Evolutionary conservation across 2,113 vertebrate genomes (phyloP).

Genomic region (Takifugu bimaculatus): DNA sequence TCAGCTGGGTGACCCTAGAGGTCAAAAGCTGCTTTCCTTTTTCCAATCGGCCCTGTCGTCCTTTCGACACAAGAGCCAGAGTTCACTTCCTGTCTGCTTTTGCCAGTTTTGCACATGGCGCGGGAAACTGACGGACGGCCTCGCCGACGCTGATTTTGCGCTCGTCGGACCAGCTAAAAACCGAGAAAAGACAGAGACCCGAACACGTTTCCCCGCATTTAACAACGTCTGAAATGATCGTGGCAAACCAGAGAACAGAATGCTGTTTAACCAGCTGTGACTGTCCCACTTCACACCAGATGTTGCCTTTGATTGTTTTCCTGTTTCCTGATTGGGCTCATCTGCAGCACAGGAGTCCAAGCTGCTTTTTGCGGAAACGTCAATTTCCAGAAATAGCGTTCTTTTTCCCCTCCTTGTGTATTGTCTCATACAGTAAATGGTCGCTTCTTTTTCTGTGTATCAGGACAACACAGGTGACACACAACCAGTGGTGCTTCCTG

Average conservation of each 20-base stretch:
- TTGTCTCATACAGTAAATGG: background rate
- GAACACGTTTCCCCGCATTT: background rate
- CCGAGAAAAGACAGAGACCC: background rate
- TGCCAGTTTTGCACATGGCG: too few relatives aligned
- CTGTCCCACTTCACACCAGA: background rate
- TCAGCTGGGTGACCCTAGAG: too few relatives aligned
- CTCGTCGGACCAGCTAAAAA: background rate
- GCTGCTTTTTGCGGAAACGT: background rate
- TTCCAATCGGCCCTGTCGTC: too few relatives aligned
- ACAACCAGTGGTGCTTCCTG: too few relatives aligned
- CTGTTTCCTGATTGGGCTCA: background rate
- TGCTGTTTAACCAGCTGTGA: slow-evolving; percentile 15
- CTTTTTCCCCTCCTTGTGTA: too few relatives aligned
- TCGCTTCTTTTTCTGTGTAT: too few relatives aligned
- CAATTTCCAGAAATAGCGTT: background rate
- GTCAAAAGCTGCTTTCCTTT: too few relatives aligned
- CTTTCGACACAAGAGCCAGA: too few relatives aligned
- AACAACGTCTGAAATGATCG: background rate
- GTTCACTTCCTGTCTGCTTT: too few relatives aligned
- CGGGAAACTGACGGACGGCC: too few relatives aligned
- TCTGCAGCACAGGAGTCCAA: background rate
- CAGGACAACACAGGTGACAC: too few relatives aligned
- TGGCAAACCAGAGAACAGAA: background rate
- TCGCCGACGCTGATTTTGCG: too few relatives aligned
- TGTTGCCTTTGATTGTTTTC: background rate